These are phyloP conservation scores for Takifugu rubripes DNA, from an alignment of 2,797 vertebrate genomes.

Conservation along the genomic window DNA sequence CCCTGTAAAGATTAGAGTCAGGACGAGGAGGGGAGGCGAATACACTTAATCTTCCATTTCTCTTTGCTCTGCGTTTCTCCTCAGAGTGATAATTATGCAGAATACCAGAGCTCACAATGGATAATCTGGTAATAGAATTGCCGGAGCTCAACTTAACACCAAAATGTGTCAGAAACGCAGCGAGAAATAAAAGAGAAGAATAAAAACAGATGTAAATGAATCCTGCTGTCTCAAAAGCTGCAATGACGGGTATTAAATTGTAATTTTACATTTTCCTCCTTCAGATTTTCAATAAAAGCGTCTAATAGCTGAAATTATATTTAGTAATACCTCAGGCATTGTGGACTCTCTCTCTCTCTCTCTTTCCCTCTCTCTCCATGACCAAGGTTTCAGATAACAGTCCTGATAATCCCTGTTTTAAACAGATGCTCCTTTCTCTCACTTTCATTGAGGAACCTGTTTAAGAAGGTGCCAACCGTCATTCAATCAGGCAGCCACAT, in stretches of 20 bases:
- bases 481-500: constrained; percentile 49
- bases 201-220: constrained; percentile 78
- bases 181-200: constrained; percentile 63
- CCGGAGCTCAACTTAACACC: constrained; percentile 80
- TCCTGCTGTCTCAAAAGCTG: constrained; percentile 69
- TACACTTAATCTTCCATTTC: constrained; percentile 70
- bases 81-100: constrained; percentile 65
- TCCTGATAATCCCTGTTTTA: constrained; percentile 84
- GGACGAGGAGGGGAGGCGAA: constrained; percentile 63
- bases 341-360: constrained; percentile 82
- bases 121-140: constrained; percentile 79
- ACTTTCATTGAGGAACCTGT: constrained; percentile 81
- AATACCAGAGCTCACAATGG: constrained; percentile 61
- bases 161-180: constrained; percentile 83
- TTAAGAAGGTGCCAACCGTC: constrained; percentile 46
- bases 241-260: constrained; percentile 88
- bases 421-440: constrained; percentile 80
- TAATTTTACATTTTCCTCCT: constrained; percentile 81
- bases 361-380: too few relatives aligned
- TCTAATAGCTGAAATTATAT: constrained; percentile 95
- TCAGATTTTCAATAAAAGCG: constrained; percentile 88
- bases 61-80: constrained; percentile 52
- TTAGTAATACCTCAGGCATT: constrained; percentile 94
- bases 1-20: constrained; percentile 66
- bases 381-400: constrained; percentile 83